These are phyloP conservation scores for Epizoanthus stellaris DNA, from an alignment of 92 coral and sea anemone genomes.

Conservation along the genomic window DNA sequence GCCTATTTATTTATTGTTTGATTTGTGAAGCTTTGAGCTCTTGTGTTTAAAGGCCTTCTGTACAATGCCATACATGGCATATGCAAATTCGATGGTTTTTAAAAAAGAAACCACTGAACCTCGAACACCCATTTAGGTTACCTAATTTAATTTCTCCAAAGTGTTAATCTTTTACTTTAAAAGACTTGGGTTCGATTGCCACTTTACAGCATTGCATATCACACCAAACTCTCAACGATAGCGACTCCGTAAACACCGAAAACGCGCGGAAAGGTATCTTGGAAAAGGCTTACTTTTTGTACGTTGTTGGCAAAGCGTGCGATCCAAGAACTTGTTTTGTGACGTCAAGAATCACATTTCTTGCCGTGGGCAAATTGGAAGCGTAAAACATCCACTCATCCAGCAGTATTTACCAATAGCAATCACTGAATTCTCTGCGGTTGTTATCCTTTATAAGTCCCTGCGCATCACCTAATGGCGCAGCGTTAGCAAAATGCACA, in stretches of 20 bases:
- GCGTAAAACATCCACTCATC: background rate
- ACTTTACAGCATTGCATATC: background rate
- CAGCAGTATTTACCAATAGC: slow-evolving; percentile 12
- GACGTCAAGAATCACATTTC: slow-evolving; percentile 20
- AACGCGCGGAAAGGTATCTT: background rate
- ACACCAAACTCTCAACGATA: background rate
- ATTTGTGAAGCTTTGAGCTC: slow-evolving; percentile 3
- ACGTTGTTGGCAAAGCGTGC: background rate
- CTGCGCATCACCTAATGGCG: background rate
- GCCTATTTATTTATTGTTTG: background rate
- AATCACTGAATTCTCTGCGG: background rate
- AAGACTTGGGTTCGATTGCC: background rate
- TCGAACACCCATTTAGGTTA: background rate
- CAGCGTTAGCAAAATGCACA: background rate
- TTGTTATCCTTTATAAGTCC: background rate
- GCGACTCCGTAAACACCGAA: background rate
- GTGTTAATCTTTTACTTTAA: slow-evolving; percentile 8
- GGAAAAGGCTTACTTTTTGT: background rate
- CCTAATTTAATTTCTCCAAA: background rate
- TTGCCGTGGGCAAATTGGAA: background rate
- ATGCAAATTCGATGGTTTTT: slow-evolving; percentile 9
- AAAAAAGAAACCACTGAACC: slow-evolving; percentile 17
- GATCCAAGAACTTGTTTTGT: background rate
- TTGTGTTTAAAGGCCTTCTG: background rate
- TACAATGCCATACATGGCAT: slow-evolving; percentile 1